A percentile compares a stretch with the other conserved stretches of the same genome.
Evolutionary conservation across 2,888 invertebrate species (phyloP).

Genomic region (Plagodis dolabraria): DNA sequence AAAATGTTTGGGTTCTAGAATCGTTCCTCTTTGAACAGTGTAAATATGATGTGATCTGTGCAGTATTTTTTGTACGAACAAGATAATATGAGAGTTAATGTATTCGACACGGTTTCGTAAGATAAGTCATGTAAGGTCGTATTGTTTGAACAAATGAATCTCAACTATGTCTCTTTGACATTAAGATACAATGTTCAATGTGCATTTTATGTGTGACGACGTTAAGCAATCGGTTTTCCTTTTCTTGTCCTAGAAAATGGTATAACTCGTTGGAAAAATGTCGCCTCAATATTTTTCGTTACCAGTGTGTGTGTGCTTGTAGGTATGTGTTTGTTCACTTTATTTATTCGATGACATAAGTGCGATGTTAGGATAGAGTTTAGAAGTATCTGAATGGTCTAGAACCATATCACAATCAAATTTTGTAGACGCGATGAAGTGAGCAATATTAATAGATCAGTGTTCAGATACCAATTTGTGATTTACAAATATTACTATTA

Average conservation of each 20-base stretch:
- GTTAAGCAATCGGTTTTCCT: conserved; percentile 33
- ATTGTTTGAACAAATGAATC: conserved; percentile 22
- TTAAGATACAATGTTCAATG: conserved; percentile 23
- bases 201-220: conserved; percentile 27
- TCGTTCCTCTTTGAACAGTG: background rate
- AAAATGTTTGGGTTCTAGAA: background rate
- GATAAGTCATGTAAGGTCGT: conserved; percentile 17
- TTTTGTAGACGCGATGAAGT: background rate
- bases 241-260: conserved; percentile 34
- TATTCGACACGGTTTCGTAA: conserved; percentile 20
- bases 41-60: conserved; percentile 9
- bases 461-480: no score
- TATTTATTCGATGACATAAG: conserved; percentile 26
- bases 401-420: background rate
- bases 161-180: conserved; percentile 25
- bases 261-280: conserved; percentile 30
- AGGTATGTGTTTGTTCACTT: conserved; percentile 9
- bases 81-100: conserved; percentile 8
- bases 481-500: no score
- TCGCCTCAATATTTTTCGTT: conserved; percentile 24
- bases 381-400: background rate
- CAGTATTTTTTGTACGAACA: conserved; percentile 12
- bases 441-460: background rate
- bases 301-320: conserved; percentile 22
- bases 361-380: background rate